Evolutionary conservation across 2,888 invertebrate species (phyloP).

Genomic region (Lasioglossum pauxillum): DNA sequence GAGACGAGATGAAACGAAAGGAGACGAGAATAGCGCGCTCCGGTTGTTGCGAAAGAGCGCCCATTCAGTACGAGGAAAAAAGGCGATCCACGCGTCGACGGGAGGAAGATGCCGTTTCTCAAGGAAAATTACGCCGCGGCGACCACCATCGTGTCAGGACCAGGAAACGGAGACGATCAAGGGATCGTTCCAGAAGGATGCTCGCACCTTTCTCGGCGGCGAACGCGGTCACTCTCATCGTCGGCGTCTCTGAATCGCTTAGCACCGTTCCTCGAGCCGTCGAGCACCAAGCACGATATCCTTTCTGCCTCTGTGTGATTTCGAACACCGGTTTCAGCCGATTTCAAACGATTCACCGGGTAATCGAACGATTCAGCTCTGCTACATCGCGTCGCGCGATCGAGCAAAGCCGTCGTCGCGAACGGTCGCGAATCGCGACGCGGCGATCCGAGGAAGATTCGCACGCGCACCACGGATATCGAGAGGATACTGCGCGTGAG

Average conservation of each 20-base stretch:
- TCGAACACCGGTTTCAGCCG: no score
- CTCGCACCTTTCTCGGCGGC: constrained; percentile 1
- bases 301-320: not conserved
- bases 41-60: constrained; percentile 17
- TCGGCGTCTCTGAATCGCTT: not conserved
- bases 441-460: constrained; percentile 5
- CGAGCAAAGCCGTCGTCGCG: not conserved
- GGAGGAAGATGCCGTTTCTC: not conserved
- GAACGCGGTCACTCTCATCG: constrained; percentile 28
- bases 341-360: not conserved
- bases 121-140: not conserved
- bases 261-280: not conserved
- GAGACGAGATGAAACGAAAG: not conserved
- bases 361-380: not conserved
- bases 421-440: not conserved
- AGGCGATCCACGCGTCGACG: not conserved
- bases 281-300: not conserved
- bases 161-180: not conserved
- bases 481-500: constrained; percentile 45
- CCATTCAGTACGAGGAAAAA: not conserved
- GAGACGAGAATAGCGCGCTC: constrained; percentile 12
- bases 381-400: constrained; percentile 13
- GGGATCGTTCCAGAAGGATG: not conserved
- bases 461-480: constrained; percentile 24
- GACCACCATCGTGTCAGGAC: not conserved